Conservation (phyloP, 2,113 vertebrate species). For the Sakesphorus luctuosus region DNA sequence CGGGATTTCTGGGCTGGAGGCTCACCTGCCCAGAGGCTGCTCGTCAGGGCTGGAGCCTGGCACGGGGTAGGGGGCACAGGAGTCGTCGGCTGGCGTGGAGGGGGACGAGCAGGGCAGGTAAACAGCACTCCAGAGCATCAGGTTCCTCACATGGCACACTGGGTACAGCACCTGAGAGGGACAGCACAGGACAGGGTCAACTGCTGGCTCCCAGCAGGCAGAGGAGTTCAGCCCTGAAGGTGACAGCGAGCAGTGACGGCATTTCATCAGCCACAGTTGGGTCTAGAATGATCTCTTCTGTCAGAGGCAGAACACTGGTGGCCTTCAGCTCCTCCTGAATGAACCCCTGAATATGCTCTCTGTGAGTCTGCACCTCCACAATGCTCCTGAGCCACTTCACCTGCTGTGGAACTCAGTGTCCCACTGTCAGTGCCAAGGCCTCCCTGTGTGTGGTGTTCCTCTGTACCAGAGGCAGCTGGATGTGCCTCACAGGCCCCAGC, state of each 20-base stretch:
- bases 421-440: background rate
- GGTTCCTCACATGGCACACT: slow-evolving; percentile 94
- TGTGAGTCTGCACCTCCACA: background rate
- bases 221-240: background rate
- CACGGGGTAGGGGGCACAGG: slow-evolving; percentile 90
- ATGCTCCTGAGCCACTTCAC: background rate
- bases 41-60: slow-evolving; percentile 89
- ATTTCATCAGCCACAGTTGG: background rate
- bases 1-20: slow-evolving; percentile 62
- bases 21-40: slow-evolving; percentile 91
- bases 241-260: background rate
- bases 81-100: slow-evolving; percentile 90
- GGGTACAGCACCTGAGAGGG: slow-evolving; percentile 90
- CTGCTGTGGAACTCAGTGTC: background rate
- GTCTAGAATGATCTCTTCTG: background rate
- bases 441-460: background rate
- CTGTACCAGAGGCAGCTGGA: background rate
- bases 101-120: slow-evolving; percentile 95
- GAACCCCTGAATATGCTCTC: background rate
- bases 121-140: slow-evolving; percentile 97
- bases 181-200: background rate
- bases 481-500: background rate
- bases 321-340: slow-evolving; percentile 5
- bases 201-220: background rate
- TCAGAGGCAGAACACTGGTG: background rate